phyloP scores from a whole-genome alignment of 2,888 invertebrate species.

The Lasioglossum villosulum region DNA sequence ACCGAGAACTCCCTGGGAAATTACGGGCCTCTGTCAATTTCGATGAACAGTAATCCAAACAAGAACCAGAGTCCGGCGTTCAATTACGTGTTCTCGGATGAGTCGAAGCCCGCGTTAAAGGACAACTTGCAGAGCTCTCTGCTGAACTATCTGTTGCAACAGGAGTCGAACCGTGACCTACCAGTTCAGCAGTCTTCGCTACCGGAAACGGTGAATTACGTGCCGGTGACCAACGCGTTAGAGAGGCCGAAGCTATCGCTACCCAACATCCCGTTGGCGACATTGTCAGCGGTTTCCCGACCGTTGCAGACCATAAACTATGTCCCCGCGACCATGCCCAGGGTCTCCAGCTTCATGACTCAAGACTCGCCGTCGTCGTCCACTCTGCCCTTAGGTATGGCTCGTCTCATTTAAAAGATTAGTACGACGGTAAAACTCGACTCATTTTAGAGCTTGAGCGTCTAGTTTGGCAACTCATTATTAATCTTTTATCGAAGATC shows the following conservation, averaged over 20 bases:
- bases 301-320: conserved; percentile 70
- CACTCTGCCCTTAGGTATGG: conserved; percentile 64
- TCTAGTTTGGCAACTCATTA: too few relatives aligned
- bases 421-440: too few relatives aligned
- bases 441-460: too few relatives aligned
- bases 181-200: conserved; percentile 66
- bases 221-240: conserved; percentile 48
- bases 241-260: conserved; percentile 57
- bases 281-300: conserved; percentile 64
- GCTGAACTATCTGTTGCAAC: conserved; percentile 66
- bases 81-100: conserved; percentile 64
- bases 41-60: conserved; percentile 39
- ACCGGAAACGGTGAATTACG: conserved; percentile 66
- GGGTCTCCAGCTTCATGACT: conserved; percentile 60
- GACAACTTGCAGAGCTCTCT: conserved; percentile 50
- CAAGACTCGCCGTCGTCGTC: conserved; percentile 54
- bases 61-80: conserved; percentile 52
- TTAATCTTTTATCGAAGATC: too few relatives aligned
- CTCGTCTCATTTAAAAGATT: conserved; percentile 11
- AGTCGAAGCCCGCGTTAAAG: conserved; percentile 55
- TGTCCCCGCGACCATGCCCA: conserved; percentile 61
- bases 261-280: conserved; percentile 69
- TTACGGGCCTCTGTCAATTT: conserved; percentile 55
- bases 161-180: conserved; percentile 68
- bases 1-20: conserved; percentile 56